Percentiles rank a stretch among this genome's conserved stretches.
phyloP scores from a whole-genome alignment of 1,140 invertebrate genomes.

The Drosophila parabipectinata region DNA sequence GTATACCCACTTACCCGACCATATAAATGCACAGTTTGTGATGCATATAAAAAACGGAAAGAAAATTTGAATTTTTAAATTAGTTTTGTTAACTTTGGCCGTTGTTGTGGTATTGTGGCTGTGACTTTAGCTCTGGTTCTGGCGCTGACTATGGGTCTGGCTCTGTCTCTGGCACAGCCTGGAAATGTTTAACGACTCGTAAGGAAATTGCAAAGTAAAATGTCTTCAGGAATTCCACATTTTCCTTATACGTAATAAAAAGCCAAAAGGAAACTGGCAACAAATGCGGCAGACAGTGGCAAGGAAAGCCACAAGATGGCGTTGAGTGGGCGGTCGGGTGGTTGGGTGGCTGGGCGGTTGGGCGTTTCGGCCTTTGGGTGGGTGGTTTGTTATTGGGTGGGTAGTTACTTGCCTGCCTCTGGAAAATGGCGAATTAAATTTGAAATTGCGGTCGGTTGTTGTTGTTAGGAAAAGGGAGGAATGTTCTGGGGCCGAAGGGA shows the following conservation, averaged over 20 bases:
- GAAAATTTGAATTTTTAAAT: slow-evolving; percentile 83
- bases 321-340: slow-evolving; percentile 35
- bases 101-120: slow-evolving; percentile 46
- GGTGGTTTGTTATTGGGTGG: slow-evolving; percentile 4
- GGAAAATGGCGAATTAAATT: slow-evolving; percentile 82
- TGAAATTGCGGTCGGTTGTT: slow-evolving; percentile 63
- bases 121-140: slow-evolving; percentile 37
- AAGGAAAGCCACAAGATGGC: slow-evolving; percentile 71
- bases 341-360: slow-evolving; percentile 10
- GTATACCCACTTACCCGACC: slow-evolving; percentile 40
- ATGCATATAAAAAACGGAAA: slow-evolving; percentile 81
- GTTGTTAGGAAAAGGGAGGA: neutral
- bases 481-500: neutral
- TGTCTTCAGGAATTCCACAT: slow-evolving; percentile 81
- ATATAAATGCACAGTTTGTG: slow-evolving; percentile 80
- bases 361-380: neutral
- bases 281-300: slow-evolving; percentile 40
- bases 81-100: slow-evolving; percentile 81
- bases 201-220: slow-evolving; percentile 83
- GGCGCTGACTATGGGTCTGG: neutral
- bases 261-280: slow-evolving; percentile 55
- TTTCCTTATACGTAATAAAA: slow-evolving; percentile 80
- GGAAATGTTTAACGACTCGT: slow-evolving; percentile 83
- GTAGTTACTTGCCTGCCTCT: slow-evolving; percentile 39
- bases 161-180: slow-evolving; percentile 51